These are phyloP conservation scores for Drosophila grimshawi DNA, from an alignment of 1,140 invertebrate species.

Conservation along the genomic window DNA sequence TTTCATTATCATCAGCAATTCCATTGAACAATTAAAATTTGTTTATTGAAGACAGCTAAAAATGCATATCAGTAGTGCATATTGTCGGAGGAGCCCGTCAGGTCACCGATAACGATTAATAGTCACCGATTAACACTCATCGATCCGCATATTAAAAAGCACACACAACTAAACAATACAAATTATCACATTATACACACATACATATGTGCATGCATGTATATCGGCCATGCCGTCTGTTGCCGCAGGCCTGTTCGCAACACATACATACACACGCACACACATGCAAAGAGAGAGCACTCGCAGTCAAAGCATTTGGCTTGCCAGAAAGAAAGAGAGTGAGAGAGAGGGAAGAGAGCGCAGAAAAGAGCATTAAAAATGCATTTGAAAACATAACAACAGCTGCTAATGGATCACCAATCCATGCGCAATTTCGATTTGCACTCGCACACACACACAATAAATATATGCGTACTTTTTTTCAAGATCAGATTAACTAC, in stretches of 20 bases:
- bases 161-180: conserved; percentile 3
- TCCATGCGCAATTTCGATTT: conserved; percentile 4
- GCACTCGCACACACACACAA: background rate
- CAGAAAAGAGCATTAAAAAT: conserved; percentile 19
- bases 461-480: background rate
- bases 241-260: background rate
- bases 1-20: no score
- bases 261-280: background rate
- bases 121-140: background rate
- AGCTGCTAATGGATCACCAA: conserved; percentile 19
- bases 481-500: conserved; percentile 18
- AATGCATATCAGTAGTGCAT: background rate
- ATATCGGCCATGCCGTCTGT: background rate
- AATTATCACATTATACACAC: background rate
- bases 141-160: conserved; percentile 1
- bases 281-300: background rate
- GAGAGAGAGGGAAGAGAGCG: conserved; percentile 15
- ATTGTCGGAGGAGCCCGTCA: no score
- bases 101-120: background rate
- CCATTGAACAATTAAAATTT: background rate
- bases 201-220: conserved; percentile 4
- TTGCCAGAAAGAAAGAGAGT: no score
- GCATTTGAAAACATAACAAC: conserved; percentile 19
- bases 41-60: background rate
- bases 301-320: no score